Conservation (phyloP, 2,888 invertebrate genomes). For the Eupithecia subfuscata region DNA sequence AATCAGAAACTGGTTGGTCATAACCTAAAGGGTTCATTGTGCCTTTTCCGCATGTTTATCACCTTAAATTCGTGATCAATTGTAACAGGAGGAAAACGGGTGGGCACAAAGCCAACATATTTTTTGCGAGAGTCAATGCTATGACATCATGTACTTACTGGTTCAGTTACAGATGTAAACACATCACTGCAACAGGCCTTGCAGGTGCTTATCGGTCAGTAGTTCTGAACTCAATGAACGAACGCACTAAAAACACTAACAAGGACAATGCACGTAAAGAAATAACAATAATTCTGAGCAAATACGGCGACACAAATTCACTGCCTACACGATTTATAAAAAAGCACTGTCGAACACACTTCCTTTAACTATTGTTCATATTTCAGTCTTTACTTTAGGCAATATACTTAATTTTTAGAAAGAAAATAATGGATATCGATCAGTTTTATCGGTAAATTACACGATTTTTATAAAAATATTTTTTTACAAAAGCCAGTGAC, state of each 20-base stretch:
- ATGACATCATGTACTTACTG: conserved; percentile 83
- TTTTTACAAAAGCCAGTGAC: conserved; percentile 73
- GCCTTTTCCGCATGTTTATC: conserved; percentile 72
- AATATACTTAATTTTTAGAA: conserved; percentile 49
- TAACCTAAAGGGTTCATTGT: conserved; percentile 73
- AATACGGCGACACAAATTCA: conserved; percentile 73
- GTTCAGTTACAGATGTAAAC: conserved; percentile 80
- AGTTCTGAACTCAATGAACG: conserved; percentile 40
- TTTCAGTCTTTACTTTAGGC: conserved; percentile 58
- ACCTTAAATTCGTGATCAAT: conserved; percentile 66
- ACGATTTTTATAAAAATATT: conserved; percentile 64
- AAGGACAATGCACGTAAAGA: conserved; percentile 53
- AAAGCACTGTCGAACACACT: conserved; percentile 51
- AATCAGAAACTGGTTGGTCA: conserved; percentile 63
- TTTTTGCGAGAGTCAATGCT: conserved; percentile 77
- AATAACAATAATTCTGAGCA: conserved; percentile 59
- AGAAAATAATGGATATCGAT: conserved; percentile 46
- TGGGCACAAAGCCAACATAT: conserved; percentile 83
- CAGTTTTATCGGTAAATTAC: conserved; percentile 55
- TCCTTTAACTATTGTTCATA: conserved; percentile 43
- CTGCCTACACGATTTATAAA: conserved; percentile 73
- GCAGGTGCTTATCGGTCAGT: conserved; percentile 56
- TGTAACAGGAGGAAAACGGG: conserved; percentile 76
- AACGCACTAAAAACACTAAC: conserved; percentile 53
- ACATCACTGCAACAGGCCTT: conserved; percentile 72